These are phyloP conservation scores for Rhingia rostrata DNA, from an alignment of 2,888 invertebrate genomes.

Conservation along the genomic window DNA sequence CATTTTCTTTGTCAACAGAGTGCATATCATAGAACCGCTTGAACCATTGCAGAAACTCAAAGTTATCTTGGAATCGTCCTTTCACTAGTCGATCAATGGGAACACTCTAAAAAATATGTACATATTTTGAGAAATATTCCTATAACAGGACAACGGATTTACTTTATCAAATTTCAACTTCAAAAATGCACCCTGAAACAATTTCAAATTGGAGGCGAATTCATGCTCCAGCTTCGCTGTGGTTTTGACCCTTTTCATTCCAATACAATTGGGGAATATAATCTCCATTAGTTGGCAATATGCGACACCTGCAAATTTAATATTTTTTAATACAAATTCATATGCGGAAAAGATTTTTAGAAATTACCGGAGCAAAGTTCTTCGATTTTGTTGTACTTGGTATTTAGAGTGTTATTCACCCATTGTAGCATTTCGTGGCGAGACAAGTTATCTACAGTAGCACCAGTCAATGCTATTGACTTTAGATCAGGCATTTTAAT, in stretches of 20 bases:
- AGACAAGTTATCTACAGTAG: conserved; percentile 88
- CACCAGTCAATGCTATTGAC: conserved; percentile 24
- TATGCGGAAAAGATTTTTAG: not conserved
- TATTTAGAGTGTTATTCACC: conserved; percentile 97
- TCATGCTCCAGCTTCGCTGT: conserved; percentile 99
- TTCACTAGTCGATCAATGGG: conserved; percentile 89
- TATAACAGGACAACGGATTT: conserved; percentile 70
- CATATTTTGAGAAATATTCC: conserved; percentile 60
- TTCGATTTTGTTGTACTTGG: conserved; percentile 96
- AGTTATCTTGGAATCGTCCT: conserved; percentile 99
- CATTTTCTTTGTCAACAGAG: conserved; percentile 91
- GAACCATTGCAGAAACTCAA: conserved; percentile 99
- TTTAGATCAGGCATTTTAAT: conserved; percentile 56
- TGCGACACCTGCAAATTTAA: conserved; percentile 89
- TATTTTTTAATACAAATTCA: not conserved
- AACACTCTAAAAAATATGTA: conserved; percentile 76
- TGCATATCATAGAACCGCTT: conserved; percentile 99
- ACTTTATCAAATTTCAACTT: conserved; percentile 99
- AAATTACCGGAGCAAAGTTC: conserved; percentile 91
- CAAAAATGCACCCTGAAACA: conserved; percentile 96
- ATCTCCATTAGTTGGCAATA: conserved; percentile 99
- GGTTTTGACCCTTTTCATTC: conserved; percentile 96
- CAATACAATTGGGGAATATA: conserved; percentile 94
- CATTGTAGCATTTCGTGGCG: conserved; percentile 99
- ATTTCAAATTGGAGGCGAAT: conserved; percentile 98